phyloP scores from a whole-genome alignment of 1,140 invertebrate species.

The Lucilia sericata region DNA sequence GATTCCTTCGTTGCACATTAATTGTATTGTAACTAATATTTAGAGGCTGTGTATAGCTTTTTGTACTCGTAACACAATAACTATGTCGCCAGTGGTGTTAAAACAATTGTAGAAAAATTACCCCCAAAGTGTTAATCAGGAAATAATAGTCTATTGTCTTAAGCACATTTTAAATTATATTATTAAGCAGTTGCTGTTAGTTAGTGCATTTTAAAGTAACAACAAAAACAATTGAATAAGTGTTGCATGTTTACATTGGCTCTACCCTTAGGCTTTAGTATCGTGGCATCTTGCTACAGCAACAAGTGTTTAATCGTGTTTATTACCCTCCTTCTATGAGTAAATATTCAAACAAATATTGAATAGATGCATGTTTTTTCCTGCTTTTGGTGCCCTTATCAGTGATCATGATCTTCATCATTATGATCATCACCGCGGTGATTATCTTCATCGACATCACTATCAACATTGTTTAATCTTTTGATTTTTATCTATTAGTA shows the following conservation, averaged over 20 bases:
- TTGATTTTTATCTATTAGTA: conserved; percentile 12
- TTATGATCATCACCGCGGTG: not conserved
- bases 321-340: not conserved
- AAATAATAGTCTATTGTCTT: conserved; percentile 21
- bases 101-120: not conserved
- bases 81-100: conserved; percentile 19
- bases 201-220: not conserved
- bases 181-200: not conserved
- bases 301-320: conserved; percentile 26
- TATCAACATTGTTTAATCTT: not conserved
- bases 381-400: not conserved
- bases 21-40: not conserved
- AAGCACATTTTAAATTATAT: not conserved
- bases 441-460: not conserved
- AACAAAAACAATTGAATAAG: conserved; percentile 6
- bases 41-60: not conserved
- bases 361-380: not conserved
- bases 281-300: not conserved
- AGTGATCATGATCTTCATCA: not conserved
- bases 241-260: conserved; percentile 13
- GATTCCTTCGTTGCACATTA: not conserved
- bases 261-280: not conserved
- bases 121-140: conserved; percentile 27
- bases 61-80: not conserved
- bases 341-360: not conserved